A percentile compares a stretch with the other conserved stretches of the same genome.
phyloP scores from a whole-genome alignment of 2,888 invertebrate genomes.

The Aphodius sticticus region DNA sequence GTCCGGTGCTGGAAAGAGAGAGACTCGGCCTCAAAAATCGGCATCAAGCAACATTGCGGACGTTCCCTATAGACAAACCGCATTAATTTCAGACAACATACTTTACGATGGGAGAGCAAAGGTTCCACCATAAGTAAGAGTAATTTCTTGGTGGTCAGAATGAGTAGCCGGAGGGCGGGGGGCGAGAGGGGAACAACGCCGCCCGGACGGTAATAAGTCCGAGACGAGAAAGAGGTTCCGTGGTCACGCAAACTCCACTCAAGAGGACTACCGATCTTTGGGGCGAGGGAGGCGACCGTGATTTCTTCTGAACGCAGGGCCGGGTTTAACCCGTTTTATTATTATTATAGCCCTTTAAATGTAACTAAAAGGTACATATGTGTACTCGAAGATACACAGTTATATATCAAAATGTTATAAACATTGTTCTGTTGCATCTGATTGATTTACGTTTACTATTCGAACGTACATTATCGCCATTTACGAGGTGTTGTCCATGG shows the following conservation, averaged over 20 bases:
- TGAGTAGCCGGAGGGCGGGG: slow-evolving; percentile 19
- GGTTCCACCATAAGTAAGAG: slow-evolving; percentile 31
- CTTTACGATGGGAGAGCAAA: slow-evolving; percentile 30
- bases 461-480: too few relatives aligned
- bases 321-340: background rate
- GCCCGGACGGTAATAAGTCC: slow-evolving; percentile 22
- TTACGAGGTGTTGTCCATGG: too few relatives aligned
- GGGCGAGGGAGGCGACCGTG: background rate
- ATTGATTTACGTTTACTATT: too few relatives aligned
- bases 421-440: too few relatives aligned
- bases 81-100: slow-evolving; percentile 29
- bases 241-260: slow-evolving; percentile 19
- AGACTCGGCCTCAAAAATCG: background rate
- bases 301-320: background rate
- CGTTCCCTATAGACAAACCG: slow-evolving; percentile 29
- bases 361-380: background rate
- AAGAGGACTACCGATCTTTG: background rate
- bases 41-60: slow-evolving; percentile 1
- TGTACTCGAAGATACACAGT: background rate
- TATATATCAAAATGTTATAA: too few relatives aligned
- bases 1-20: background rate
- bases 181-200: background rate
- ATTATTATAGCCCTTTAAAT: background rate
- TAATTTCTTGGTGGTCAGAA: slow-evolving; percentile 31
- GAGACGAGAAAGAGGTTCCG: slow-evolving; percentile 26